phyloP scores from a whole-genome alignment of 1,140 invertebrate species.

The Diuraphis noxia region DNA sequence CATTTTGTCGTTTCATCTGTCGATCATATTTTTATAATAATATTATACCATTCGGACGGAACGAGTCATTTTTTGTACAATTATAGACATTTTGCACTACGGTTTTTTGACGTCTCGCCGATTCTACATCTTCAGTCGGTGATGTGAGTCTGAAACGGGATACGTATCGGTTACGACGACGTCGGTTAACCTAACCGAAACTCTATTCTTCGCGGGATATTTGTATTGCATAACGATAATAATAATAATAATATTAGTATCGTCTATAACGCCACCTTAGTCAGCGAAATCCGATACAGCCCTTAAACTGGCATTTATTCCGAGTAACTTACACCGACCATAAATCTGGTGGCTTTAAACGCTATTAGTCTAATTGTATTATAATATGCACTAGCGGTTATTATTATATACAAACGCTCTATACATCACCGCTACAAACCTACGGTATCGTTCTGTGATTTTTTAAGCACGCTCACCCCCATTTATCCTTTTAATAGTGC shows the following conservation, averaged over 20 bases:
- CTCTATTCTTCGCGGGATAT: not conserved
- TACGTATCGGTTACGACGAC: not conserved
- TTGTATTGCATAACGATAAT: not conserved
- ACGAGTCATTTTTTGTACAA: not conserved
- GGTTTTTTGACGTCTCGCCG: not conserved
- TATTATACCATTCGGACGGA: not conserved
- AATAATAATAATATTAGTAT: not conserved
- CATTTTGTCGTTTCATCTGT: too few relatives aligned
- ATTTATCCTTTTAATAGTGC: too few relatives aligned
- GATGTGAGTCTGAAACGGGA: not conserved
- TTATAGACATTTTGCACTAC: not conserved
- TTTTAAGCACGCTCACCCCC: too few relatives aligned
- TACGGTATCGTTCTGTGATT: not conserved
- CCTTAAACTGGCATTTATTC: constrained; percentile 27
- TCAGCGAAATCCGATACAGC: not conserved
- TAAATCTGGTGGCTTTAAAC: constrained; percentile 24
- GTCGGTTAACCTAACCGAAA: too few relatives aligned
- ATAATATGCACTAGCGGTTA: constrained; percentile 17
- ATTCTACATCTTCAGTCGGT: too few relatives aligned
- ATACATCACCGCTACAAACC: not conserved
- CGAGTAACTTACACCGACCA: constrained; percentile 25
- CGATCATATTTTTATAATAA: too few relatives aligned
- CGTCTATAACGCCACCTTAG: not conserved
- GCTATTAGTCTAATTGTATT: constrained; percentile 48
- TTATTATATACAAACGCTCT: not conserved